Base-by-base conservation (phyloP, 2,113 vertebrate genomes). In the Neogale vison region DNA sequence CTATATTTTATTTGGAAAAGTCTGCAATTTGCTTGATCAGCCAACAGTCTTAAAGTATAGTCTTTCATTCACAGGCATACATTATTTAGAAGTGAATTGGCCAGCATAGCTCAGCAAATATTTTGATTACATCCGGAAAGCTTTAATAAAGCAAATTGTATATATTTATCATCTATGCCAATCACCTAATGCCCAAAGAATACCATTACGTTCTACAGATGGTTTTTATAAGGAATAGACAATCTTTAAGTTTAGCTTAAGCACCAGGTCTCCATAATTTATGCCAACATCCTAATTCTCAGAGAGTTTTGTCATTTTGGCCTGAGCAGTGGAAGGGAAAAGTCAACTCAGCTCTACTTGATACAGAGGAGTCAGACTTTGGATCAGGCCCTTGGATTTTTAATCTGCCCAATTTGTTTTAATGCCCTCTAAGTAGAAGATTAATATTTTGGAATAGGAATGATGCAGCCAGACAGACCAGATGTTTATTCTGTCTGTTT, bases 401-500 rank as follows among this genome's bases (percentile, higher is more conserved):
- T 84, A 81, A 88, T 96, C 61, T 45, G 6, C 42, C 55, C 59
- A 39, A 39, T 34, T 50, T 92, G 65, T 96, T 92, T 90, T 76
- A 61, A 88, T 97, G 42, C 14, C 83, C 59, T 52, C n/a, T 79
- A 71, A 87, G 52, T 69, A 82, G 71, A 96, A 93, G 76, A 94
- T 90, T 95, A 89, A 93, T 95, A 92, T 92, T 95, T 96, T 95
- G 57, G 76, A 96, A 88, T 61, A 67, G 79, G 50, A 97, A 63
- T 72, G 47, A 39, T 86, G 63, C 31, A 97, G 39, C 52, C 91
- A 95, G 92, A 96, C 90, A 96, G 65, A 65, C 80, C 92, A 98
- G 93, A 97, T 98, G 94, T 97, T 97, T 97, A 69, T 93, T 94
- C 90, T 96, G 76, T 93, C 76, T 97, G 80, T 76, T 96, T 90